Evolutionary conservation across 2,888 invertebrate genomes (phyloP).

Genomic region (Exephanes ischioxanthus): DNA sequence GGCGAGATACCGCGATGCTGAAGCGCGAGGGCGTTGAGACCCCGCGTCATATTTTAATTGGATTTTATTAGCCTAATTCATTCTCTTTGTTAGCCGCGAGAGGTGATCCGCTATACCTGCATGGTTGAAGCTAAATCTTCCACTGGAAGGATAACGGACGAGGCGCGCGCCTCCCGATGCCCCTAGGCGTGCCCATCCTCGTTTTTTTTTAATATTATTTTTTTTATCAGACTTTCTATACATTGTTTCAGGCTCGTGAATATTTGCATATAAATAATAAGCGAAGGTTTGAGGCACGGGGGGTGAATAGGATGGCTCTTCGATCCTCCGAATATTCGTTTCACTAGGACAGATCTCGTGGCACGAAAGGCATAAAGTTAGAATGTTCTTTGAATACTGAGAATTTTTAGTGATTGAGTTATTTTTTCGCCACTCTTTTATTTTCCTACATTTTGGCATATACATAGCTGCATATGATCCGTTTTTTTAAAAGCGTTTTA

Average conservation of each 20-base stretch:
- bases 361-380: not conserved
- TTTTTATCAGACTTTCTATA: conserved; percentile 2
- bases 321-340: not conserved
- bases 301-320: not conserved
- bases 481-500: not conserved
- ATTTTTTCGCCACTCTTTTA: not conserved
- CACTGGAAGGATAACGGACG: conserved; percentile 40
- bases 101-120: conserved; percentile 36
- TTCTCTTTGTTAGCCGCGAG: conserved; percentile 63
- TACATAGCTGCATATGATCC: not conserved
- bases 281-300: not conserved
- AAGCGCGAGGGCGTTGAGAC: conserved; percentile 49
- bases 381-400: not conserved
- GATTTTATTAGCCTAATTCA: conserved; percentile 76
- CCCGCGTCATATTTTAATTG: conserved; percentile 72
- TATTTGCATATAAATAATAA: conserved; percentile 70
- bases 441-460: not conserved
- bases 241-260: conserved; percentile 37
- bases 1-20: conserved; percentile 56
- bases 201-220: conserved; percentile 40
- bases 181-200: conserved; percentile 63
- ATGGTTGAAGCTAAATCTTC: not conserved
- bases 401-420: not conserved
- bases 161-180: conserved; percentile 41
- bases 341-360: not conserved